Conservation (phyloP, 2,888 invertebrate species). For the Pseudococcus viburni region DNA sequence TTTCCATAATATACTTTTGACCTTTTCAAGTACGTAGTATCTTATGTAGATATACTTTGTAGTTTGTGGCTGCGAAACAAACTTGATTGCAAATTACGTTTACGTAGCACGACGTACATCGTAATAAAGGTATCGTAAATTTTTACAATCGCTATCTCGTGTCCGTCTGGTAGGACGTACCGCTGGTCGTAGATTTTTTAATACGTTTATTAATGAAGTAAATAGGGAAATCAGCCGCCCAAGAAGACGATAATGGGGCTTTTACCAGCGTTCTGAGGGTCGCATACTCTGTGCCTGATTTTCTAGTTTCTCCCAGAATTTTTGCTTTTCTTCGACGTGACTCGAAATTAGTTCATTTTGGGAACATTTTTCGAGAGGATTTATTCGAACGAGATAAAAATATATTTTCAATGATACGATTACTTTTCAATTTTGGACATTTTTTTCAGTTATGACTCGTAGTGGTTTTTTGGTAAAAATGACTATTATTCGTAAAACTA, state of each 20-base stretch:
- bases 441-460: too few relatives aligned
- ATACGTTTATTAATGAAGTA: not conserved
- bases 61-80: not conserved
- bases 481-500: too few relatives aligned
- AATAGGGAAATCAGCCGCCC: not conserved
- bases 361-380: too few relatives aligned
- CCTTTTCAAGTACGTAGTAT: slow-evolving; percentile 1
- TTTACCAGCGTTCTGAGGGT: too few relatives aligned
- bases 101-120: not conserved
- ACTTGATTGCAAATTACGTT: not conserved
- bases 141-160: not conserved
- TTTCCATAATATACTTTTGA: slow-evolving; percentile 25
- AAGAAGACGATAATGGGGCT: not conserved
- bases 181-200: not conserved
- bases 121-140: not conserved
- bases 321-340: too few relatives aligned
- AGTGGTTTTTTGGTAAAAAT: too few relatives aligned
- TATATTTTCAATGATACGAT: too few relatives aligned
- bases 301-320: too few relatives aligned
- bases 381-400: too few relatives aligned
- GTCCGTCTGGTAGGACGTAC: not conserved
- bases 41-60: not conserved
- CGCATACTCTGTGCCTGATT: too few relatives aligned
- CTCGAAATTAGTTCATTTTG: too few relatives aligned
- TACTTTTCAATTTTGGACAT: too few relatives aligned